Evolutionary conservation across 2,797 vertebrate species (phyloP).

Genomic region (Vespertilio murinus): DNA sequence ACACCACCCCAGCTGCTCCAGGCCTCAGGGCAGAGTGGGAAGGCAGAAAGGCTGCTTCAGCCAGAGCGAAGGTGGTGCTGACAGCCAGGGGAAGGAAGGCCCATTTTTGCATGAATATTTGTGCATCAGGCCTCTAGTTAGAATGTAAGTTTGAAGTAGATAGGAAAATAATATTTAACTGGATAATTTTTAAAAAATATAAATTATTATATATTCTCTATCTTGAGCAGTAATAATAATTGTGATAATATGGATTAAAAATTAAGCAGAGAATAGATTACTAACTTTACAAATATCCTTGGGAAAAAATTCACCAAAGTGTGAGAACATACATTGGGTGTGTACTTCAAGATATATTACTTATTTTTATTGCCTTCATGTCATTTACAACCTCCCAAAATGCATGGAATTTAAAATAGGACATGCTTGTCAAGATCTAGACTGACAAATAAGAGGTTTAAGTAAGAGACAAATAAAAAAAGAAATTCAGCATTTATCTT

Average conservation of each 20-base stretch:
- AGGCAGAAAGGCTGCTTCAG: too few relatives aligned
- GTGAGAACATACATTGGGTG: not conserved
- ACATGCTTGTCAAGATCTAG: not conserved
- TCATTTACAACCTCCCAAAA: not conserved
- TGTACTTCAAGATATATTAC: not conserved
- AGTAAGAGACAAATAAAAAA: not conserved
- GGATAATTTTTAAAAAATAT: not conserved
- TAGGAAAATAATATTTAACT: not conserved
- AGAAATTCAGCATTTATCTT: not conserved
- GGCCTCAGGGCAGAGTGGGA: too few relatives aligned
- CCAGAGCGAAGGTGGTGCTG: too few relatives aligned
- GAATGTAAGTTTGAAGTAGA: not conserved
- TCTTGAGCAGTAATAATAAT: not conserved
- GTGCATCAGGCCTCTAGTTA: not conserved
- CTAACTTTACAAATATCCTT: not conserved
- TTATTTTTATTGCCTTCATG: conserved; percentile 14
- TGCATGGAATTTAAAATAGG: not conserved
- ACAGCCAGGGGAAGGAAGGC: too few relatives aligned
- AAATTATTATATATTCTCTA: not conserved
- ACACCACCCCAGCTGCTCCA: too few relatives aligned
- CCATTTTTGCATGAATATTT: too few relatives aligned
- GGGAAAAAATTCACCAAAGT: not conserved
- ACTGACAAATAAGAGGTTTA: not conserved
- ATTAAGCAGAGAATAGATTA: not conserved
- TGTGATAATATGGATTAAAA: not conserved